Evolutionary conservation across 2,888 invertebrate species (phyloP).

Genomic region (Myathropa florea): DNA sequence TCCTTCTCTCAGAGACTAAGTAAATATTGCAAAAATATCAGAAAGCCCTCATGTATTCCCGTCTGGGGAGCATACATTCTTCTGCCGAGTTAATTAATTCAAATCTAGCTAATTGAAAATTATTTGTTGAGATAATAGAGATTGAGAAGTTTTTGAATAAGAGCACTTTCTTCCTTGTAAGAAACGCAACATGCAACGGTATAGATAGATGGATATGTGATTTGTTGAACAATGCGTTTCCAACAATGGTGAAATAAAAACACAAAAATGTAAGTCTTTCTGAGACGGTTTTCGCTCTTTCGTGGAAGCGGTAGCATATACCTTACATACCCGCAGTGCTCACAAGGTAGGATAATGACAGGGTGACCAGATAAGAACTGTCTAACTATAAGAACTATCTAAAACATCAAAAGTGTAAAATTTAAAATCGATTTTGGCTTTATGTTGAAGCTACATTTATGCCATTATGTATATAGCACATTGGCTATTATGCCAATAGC

Average conservation of each 20-base stretch:
- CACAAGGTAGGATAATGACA: no score
- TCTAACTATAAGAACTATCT: no score
- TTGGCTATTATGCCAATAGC: no score
- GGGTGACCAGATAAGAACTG: no score
- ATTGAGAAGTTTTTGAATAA: constrained; percentile 56
- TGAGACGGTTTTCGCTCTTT: not conserved
- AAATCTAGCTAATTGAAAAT: constrained; percentile 81
- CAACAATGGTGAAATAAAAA: not conserved
- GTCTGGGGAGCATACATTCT: constrained; percentile 54
- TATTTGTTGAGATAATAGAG: constrained; percentile 78
- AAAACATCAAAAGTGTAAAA: no score
- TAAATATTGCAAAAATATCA: constrained; percentile 64
- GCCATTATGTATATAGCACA: no score
- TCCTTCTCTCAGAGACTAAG: constrained; percentile 41
- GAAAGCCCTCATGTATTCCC: constrained; percentile 29
- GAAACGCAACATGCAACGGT: not conserved
- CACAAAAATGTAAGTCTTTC: not conserved
- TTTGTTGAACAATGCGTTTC: not conserved
- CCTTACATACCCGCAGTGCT: no score
- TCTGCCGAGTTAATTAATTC: constrained; percentile 79
- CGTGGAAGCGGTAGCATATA: no score
- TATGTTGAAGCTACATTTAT: no score
- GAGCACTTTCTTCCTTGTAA: not conserved
- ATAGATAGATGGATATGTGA: no score
- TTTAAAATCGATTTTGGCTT: no score